Conservation (phyloP, 2,888 invertebrate species). For the Tenthredo livida region DNA sequence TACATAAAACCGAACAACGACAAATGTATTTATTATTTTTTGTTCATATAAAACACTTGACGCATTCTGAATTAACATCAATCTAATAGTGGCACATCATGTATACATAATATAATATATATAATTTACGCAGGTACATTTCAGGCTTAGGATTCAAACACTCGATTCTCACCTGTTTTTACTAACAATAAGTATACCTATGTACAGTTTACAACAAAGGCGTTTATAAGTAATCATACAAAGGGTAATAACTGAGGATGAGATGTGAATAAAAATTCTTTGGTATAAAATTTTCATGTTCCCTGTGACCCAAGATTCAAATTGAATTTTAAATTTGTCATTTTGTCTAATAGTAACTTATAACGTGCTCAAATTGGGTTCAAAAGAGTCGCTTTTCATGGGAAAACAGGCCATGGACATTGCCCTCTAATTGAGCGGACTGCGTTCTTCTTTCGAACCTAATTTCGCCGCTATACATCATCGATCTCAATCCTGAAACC, state of each 20-base stretch:
- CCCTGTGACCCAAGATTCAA: neutral
- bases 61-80: neutral
- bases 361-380: constrained; percentile 61
- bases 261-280: constrained; percentile 30
- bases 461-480: constrained; percentile 94
- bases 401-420: constrained; percentile 97
- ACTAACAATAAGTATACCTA: constrained; percentile 11
- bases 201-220: constrained; percentile 22
- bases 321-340: neutral
- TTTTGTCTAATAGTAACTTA: neutral
- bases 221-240: neutral
- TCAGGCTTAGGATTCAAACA: neutral
- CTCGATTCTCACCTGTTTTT: neutral
- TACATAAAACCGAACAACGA: constrained; percentile 16
- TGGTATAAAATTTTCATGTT: constrained; percentile 10
- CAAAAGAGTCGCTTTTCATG: constrained; percentile 95
- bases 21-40: neutral
- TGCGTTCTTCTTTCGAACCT: constrained; percentile 97
- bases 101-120: constrained; percentile 36
- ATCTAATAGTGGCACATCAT: constrained; percentile 35
- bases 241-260: neutral
- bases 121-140: constrained; percentile 39
- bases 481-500: constrained; percentile 80
- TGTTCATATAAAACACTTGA: constrained; percentile 25
- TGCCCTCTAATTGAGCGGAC: constrained; percentile 98